These are phyloP conservation scores for Nebria salina DNA, from an alignment of 2,888 invertebrate genomes.

Conservation along the genomic window DNA sequence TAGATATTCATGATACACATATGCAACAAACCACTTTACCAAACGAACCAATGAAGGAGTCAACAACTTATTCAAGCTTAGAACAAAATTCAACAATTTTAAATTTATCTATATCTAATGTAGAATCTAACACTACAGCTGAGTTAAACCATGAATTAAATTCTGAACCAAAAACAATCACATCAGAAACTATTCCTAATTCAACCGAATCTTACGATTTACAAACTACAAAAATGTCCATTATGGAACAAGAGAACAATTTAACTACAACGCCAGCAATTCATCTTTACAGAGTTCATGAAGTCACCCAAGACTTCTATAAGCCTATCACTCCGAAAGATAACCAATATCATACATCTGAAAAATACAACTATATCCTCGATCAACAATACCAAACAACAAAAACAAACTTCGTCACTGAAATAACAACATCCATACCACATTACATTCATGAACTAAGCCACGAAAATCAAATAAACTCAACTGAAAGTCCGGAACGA, in stretches of 20 bases:
- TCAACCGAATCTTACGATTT: not conserved
- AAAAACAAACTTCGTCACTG: slow-evolving; percentile 19
- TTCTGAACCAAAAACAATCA: not conserved
- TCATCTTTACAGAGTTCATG: slow-evolving; percentile 3
- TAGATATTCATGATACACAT: not conserved
- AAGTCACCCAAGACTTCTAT: not conserved
- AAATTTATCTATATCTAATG: too few relatives aligned
- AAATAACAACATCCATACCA: slow-evolving; percentile 32
- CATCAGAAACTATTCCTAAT: not conserved
- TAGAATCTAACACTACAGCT: too few relatives aligned
- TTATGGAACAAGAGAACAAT: not conserved
- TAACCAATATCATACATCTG: not conserved
- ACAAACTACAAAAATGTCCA: not conserved
- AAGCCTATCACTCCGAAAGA: not conserved
- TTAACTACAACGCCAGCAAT: slow-evolving; percentile 7
- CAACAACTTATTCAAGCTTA: not conserved
- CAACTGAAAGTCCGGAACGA: slow-evolving; percentile 31
- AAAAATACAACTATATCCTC: slow-evolving; percentile 7
- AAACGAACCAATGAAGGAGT: not conserved
- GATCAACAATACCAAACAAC: slow-evolving; percentile 11
- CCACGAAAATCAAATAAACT: slow-evolving; percentile 17
- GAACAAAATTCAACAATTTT: not conserved
- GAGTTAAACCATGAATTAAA: not conserved
- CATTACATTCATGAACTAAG: slow-evolving; percentile 45
- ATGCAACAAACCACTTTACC: not conserved